Conservation (phyloP, 2,797 vertebrate species). For the Rhinella marina region DNA sequence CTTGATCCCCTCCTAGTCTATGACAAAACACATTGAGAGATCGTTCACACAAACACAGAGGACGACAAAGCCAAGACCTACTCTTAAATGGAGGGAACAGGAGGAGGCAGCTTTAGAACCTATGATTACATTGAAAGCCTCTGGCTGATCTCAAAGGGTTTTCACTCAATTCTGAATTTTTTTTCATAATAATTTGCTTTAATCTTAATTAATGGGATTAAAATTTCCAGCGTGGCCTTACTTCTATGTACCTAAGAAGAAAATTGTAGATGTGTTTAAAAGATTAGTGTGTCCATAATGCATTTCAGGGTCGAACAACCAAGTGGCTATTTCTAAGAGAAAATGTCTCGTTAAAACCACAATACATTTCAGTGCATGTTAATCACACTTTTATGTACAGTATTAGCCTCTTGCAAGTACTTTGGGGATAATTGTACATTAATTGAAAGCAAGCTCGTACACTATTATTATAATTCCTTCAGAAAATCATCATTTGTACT, state of each 20-base stretch:
- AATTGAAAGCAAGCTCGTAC: background rate
- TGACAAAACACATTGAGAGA: background rate
- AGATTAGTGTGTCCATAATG: constrained; percentile 3
- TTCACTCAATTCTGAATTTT: background rate
- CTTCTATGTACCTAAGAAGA: background rate
- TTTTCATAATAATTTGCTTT: background rate
- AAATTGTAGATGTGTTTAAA: constrained; percentile 15
- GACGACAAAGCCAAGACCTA: background rate
- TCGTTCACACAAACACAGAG: background rate
- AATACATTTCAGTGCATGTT: background rate
- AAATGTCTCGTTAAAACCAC: background rate
- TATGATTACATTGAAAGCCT: background rate
- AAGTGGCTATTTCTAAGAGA: background rate
- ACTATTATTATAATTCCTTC: background rate
- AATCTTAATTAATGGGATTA: constrained; percentile 37
- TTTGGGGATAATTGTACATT: background rate
- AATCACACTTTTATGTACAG: background rate
- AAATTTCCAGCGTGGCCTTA: background rate
- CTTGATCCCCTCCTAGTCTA: background rate
- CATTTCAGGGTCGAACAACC: background rate
- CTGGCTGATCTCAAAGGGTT: background rate
- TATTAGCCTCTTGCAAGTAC: background rate
- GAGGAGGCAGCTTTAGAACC: background rate
- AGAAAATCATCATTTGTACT: background rate
- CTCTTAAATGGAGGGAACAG: constrained; percentile 4